A percentile compares a stretch with the other conserved stretches of the same genome.
Conservation (phyloP, 2,888 invertebrate species). For the Himalopsyche japonica region DNA sequence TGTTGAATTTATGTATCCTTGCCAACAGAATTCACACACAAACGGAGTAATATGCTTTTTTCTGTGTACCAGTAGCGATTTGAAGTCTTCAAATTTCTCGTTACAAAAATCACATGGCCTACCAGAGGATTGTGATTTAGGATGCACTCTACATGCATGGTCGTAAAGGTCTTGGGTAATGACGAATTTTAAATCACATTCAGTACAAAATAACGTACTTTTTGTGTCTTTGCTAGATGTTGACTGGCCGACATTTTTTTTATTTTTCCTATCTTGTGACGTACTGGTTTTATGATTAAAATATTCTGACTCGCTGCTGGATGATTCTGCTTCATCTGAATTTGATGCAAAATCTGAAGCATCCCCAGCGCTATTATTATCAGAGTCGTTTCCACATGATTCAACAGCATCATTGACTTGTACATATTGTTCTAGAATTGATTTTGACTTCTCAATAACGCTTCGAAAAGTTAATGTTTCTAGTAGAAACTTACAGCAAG, state of each 20-base stretch:
- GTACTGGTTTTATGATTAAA: not conserved
- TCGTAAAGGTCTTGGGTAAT: conserved; percentile 45
- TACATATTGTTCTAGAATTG: conserved; percentile 45
- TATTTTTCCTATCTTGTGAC: not conserved
- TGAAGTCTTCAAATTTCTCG: conserved; percentile 56
- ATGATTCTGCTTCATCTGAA: not conserved
- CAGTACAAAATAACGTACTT: conserved; percentile 18
- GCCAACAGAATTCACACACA: conserved; percentile 57
- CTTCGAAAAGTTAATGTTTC: conserved; percentile 56
- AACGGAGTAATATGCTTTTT: conserved; percentile 54
- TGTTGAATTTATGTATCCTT: conserved; percentile 49
- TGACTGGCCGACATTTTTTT: not conserved
- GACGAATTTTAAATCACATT: conserved; percentile 20
- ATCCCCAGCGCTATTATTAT: not conserved
- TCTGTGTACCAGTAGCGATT: conserved; percentile 52
- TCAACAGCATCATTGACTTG: conserved; percentile 9
- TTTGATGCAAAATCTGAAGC: not conserved
- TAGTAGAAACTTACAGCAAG: conserved; percentile 55
- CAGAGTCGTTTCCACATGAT: not conserved
- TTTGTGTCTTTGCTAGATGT: not conserved
- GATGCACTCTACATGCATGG: conserved; percentile 51
- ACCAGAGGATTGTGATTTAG: conserved; percentile 45
- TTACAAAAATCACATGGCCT: conserved; percentile 56
- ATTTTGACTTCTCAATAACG: conserved; percentile 52
- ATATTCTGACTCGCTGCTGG: not conserved